Conservation (phyloP, 1,140 invertebrate species). For the Drosophila auraria region DNA sequence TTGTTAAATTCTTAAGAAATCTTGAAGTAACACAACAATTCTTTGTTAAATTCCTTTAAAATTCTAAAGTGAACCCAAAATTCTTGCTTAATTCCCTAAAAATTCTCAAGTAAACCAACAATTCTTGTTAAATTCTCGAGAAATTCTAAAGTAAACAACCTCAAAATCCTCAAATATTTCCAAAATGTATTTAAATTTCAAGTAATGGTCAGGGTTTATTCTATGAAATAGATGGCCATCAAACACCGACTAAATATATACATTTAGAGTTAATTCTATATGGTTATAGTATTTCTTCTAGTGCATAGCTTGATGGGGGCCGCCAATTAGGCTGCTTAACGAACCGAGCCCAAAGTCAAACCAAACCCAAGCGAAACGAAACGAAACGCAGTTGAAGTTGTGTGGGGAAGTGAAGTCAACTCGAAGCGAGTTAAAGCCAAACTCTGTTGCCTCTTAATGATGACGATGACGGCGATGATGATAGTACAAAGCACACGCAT, state of each 20-base stretch:
- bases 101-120: too few species aligned
- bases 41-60: too few species aligned
- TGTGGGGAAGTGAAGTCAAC: conserved; percentile 5
- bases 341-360: conserved; percentile 38
- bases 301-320: conserved; percentile 1
- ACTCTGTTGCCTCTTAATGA: conserved; percentile 20
- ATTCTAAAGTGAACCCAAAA: too few species aligned
- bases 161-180: background rate
- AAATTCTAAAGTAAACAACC: background rate
- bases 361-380: conserved; percentile 22
- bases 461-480: background rate
- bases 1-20: too few species aligned
- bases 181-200: background rate
- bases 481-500: conserved; percentile 25
- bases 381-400: conserved; percentile 14
- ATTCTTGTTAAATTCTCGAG: too few species aligned
- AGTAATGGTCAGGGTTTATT: background rate
- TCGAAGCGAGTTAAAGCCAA: conserved; percentile 21
- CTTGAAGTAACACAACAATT: too few species aligned
- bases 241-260: background rate
- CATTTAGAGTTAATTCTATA: background rate
- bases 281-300: background rate
- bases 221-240: background rate
- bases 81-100: too few species aligned
- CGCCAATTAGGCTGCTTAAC: conserved; percentile 69